phyloP scores from a whole-genome alignment of 2,888 invertebrate genomes.

The Melieria omissa region DNA sequence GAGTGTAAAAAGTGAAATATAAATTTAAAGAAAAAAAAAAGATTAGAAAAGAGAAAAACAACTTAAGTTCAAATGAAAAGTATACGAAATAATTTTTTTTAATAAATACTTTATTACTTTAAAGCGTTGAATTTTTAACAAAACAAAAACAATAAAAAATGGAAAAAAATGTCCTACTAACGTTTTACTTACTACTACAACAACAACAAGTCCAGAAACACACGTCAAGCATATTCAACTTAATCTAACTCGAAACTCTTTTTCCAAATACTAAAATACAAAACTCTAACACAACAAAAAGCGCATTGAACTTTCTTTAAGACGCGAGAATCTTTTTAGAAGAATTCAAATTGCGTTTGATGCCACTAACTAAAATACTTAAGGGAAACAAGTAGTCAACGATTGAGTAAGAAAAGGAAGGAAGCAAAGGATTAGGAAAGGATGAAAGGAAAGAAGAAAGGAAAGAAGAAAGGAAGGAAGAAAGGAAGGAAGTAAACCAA shows the following conservation, averaged over 20 bases:
- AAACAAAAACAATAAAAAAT: slow-evolving; percentile 39
- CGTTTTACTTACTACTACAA: slow-evolving; percentile 43
- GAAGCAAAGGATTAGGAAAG: too few relatives aligned
- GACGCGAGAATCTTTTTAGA: too few relatives aligned
- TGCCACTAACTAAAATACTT: too few relatives aligned
- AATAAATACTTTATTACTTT: slow-evolving; percentile 45
- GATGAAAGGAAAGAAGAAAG: too few relatives aligned
- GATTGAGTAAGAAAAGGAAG: too few relatives aligned
- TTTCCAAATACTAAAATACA: too few relatives aligned
- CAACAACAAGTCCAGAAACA: slow-evolving; percentile 41
- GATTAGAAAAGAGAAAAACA: slow-evolving; percentile 47
- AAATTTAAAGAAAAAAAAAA: slow-evolving; percentile 33
- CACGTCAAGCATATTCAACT: slow-evolving; percentile 60
- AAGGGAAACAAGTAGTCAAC: too few relatives aligned
- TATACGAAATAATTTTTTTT: slow-evolving; percentile 64
- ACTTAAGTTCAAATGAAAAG: slow-evolving; percentile 68
- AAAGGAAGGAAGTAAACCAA: too few relatives aligned
- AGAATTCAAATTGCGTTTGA: too few relatives aligned
- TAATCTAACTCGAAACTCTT: background rate
- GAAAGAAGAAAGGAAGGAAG: too few relatives aligned
- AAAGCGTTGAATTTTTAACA: slow-evolving; percentile 51
- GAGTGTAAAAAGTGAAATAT: slow-evolving; percentile 20
- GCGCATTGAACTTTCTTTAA: too few relatives aligned
- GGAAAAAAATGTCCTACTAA: slow-evolving; percentile 34
- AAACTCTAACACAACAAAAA: too few relatives aligned